Evolutionary conservation across 1,140 invertebrate genomes (phyloP).

Genomic region (Bombus waltoni): DNA sequence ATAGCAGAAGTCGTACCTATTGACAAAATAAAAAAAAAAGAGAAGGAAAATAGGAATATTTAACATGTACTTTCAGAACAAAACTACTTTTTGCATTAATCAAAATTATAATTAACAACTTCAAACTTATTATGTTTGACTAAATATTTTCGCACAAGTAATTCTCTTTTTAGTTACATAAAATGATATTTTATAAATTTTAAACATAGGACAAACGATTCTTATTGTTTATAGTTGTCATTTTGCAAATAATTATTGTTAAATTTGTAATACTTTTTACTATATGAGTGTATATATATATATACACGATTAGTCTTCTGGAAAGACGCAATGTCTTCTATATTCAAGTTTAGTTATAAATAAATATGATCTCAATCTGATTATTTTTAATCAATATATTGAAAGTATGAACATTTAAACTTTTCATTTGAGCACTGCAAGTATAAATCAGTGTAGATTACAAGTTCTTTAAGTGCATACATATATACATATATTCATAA

Average conservation of each 20-base stretch:
- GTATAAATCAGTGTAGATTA: constrained; percentile 44
- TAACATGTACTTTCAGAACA: constrained; percentile 27
- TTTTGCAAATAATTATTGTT: constrained; percentile 16
- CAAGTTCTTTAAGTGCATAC: constrained; percentile 21
- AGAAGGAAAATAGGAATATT: constrained; percentile 7
- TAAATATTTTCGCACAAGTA: constrained; percentile 29
- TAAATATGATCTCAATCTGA: constrained; percentile 46
- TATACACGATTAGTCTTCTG: not conserved
- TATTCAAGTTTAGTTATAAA: constrained; percentile 39
- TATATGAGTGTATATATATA: not conserved
- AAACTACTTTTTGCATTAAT: constrained; percentile 25
- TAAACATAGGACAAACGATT: not conserved
- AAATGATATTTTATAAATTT: not conserved
- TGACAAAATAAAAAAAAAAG: not conserved
- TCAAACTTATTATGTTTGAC: not conserved
- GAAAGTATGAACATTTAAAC: constrained; percentile 13
- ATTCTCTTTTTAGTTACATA: constrained; percentile 6
- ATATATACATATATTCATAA: constrained; percentile 37
- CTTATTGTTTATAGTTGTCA: not conserved
- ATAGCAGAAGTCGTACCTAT: constrained; percentile 9
- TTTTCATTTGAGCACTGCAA: constrained; percentile 42
- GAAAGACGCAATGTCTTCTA: constrained; percentile 16
- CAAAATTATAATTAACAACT: constrained; percentile 21
- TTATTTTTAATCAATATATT: constrained; percentile 15
- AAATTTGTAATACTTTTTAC: not conserved